A percentile compares a stretch with the other conserved stretches of the same genome.
Conservation (phyloP, 2,888 invertebrate genomes). For the Ashinkailepas kermadecensis region DNA sequence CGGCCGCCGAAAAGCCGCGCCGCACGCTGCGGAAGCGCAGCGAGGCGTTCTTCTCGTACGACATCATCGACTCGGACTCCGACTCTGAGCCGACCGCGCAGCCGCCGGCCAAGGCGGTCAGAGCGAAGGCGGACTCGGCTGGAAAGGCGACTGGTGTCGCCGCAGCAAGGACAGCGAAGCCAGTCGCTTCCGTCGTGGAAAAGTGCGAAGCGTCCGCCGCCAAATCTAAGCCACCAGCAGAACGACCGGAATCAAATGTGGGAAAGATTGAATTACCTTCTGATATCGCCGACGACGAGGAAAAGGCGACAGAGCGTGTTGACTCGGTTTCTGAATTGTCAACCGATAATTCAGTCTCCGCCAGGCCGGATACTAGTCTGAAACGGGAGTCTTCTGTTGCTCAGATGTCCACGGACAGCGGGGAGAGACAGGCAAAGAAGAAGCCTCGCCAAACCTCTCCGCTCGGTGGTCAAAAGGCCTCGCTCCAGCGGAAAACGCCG, state of each 20-base stretch:
- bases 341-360: not conserved
- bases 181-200: not conserved
- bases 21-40: constrained; percentile 12
- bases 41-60: constrained; percentile 22
- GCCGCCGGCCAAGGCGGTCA: not conserved
- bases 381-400: not conserved
- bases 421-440: not conserved
- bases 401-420: not conserved
- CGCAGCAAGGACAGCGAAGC: not conserved
- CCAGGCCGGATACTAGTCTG: not conserved
- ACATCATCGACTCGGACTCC: constrained; percentile 11
- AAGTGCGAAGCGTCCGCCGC: too few relatives aligned
- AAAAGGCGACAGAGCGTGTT: too few relatives aligned
- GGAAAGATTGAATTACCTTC: too few relatives aligned
- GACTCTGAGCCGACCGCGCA: not conserved
- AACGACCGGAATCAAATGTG: too few relatives aligned
- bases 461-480: not conserved
- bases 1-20: constrained; percentile 6
- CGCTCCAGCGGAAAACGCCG: not conserved
- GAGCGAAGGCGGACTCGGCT: not conserved
- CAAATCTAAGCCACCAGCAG: too few relatives aligned
- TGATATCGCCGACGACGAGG: too few relatives aligned
- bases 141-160: too few relatives aligned
- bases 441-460: not conserved
- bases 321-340: too few relatives aligned